A percentile compares a stretch with the other conserved stretches of the same genome.
These are phyloP conservation scores for Halcyon smyrnensis DNA, from an alignment of 2,797 vertebrate genomes.

Conservation along the genomic window DNA sequence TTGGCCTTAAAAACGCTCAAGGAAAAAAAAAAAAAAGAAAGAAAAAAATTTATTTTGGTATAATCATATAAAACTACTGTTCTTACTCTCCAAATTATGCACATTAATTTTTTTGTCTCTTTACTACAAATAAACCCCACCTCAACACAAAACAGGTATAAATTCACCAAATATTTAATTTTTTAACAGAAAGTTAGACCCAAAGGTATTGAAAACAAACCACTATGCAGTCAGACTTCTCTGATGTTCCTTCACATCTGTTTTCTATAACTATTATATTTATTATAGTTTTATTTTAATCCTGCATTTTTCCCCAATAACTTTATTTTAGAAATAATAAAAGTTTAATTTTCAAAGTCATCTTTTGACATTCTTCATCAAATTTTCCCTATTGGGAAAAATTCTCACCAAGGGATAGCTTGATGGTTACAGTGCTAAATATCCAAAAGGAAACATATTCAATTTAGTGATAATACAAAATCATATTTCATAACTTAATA, in stretches of 20 bases:
- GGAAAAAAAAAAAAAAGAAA: accelerated
- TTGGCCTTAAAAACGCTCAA: not conserved
- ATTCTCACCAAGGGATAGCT: not conserved
- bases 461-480: not conserved
- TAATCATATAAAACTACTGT: not conserved
- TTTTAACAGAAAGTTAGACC: not conserved
- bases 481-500: not conserved
- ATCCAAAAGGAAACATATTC: not conserved
- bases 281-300: not conserved
- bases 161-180: not conserved
- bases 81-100: not conserved
- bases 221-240: not conserved
- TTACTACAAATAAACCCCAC: not conserved
- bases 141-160: not conserved
- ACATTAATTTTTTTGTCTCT: not conserved
- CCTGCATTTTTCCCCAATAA: not conserved
- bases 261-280: not conserved
- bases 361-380: not conserved
- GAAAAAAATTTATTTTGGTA: accelerated
- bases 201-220: not conserved
- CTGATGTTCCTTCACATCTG: not conserved
- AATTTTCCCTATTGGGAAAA: not conserved
- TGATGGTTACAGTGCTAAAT: not conserved
- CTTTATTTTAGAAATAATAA: not conserved
- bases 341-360: not conserved